Base-by-base conservation (phyloP, 2,888 invertebrate species). In the Erannis defoliaria region DNA sequence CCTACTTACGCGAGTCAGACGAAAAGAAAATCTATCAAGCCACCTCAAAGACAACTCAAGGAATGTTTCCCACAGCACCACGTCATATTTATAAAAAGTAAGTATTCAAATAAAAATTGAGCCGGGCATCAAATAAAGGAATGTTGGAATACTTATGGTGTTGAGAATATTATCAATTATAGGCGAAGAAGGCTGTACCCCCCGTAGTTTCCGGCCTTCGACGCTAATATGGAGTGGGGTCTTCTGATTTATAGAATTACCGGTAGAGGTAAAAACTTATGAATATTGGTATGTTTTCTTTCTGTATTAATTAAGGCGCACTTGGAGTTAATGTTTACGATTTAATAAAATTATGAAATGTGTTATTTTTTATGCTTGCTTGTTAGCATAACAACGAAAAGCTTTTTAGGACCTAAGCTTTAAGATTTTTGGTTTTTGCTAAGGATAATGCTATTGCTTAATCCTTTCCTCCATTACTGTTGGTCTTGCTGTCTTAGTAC, bases 81-180 rank as follows among this genome's bases (percentile, higher is more conserved):
- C 40, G 48, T 42, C 51, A 23, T 51, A 35, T 55, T 51, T 48
- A 46, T 14, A 23, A 57, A 35, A 33, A n/a, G 33, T 33, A 33
- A 64, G 64, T 73, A 74, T 74, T 71, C 63, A 68, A 64, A 75
- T 73, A 77, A 70, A 62, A 81, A 78, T 80, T 76, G 67, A 81
- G 73, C 76, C 78, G 80, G 78, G 76, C 79, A 75, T 73, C 76
- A 84, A 79, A 82, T 78, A 80, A 76, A 80, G 75, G 86, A 86
- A 88, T 84, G 82, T 76, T 73, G 77, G 77, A 81, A 82, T 82
- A 83, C 78, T 78, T 80, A 80, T 79, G 80, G 85, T 85, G 82
- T 82, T 78, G 83, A 87, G 89, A 85, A 88, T 88, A 86, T 89
- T 86, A 89, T 90, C 88, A 89, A 89, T 89, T 68, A 67, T 55